Conservation (phyloP, 2,888 invertebrate genomes). For the Pterobdella sp. region DNA sequence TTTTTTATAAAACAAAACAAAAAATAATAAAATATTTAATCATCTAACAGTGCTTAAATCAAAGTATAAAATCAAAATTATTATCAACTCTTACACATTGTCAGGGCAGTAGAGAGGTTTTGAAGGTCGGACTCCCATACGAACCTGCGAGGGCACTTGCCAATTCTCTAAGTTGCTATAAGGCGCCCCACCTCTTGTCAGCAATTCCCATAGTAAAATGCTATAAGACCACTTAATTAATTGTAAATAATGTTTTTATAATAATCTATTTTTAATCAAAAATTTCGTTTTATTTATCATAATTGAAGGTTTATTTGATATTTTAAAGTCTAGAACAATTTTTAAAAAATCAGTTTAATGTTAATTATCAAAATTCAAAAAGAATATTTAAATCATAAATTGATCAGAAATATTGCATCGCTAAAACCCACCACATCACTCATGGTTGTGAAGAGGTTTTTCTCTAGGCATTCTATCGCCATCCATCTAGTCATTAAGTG, state of each 20-base stretch:
- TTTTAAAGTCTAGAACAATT: not conserved
- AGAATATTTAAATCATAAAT: not conserved
- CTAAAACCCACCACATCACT: slow-evolving; percentile 51
- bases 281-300: too few species aligned
- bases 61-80: too few species aligned
- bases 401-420: not conserved
- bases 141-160: slow-evolving; percentile 49
- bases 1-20: too few species aligned
- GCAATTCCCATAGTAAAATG: slow-evolving; percentile 53
- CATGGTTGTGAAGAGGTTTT: slow-evolving; percentile 45
- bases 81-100: slow-evolving; percentile 45
- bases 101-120: slow-evolving; percentile 53
- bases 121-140: slow-evolving; percentile 49
- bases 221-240: slow-evolving; percentile 52
- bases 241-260: too few species aligned
- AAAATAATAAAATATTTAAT: too few species aligned
- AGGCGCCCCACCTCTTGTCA: slow-evolving; percentile 53
- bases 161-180: slow-evolving; percentile 52
- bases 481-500: too few species aligned
- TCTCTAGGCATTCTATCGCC: slow-evolving; percentile 52
- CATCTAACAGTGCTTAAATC: too few species aligned
- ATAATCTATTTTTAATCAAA: too few species aligned
- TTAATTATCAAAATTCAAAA: not conserved
- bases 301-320: too few species aligned
- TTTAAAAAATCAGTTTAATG: not conserved